Base-by-base conservation (phyloP, 1,140 invertebrate species). In the Drosophila carrolli region DNA sequence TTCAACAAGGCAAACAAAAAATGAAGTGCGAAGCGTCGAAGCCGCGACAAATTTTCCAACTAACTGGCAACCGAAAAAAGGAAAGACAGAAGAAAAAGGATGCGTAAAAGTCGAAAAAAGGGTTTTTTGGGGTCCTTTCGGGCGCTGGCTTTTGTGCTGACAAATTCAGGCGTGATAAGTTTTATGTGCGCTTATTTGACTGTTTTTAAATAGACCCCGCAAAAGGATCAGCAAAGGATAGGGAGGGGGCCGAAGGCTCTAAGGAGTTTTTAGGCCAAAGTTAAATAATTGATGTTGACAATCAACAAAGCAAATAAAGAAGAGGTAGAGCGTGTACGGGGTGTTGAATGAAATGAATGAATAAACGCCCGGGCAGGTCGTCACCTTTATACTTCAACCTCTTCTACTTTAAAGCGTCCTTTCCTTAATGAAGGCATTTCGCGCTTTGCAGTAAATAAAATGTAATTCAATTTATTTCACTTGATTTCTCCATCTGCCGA, bases 261-360 rank as follows among this genome's bases (percentile, higher is more conserved):
- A 11, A 63, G 29, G 59, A 75, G 70, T 79, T 65, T 63, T 85
- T 76, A 67, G 84, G 73, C 84, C 78, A 89, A 90, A 89, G 86
- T 89, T 91, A 89, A 91, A 91, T 91, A 91, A 91, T 91, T 91
- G 89, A 91, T 91, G 89, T 84, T 89, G 89, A 91, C 89, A 91
- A 91, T 91, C 89, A 91, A 75, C 78, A 81, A 79, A 75, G 81
- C 84, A 91, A 91, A 91, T 89, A 90, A 89, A 88, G 83, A 79
- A 86, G 53, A 67, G 66, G 82, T 37, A 67, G 27, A 61, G 65
- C 51, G 65, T 70, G 60, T 43, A 53, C 16, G 4, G 51, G 44
- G 78, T 59, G 78, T 40, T 47, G 43, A 46, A 38, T 41, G 41
- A 77, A 85, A 71, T 78, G 65, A 81, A 78, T 72, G 82, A 84